Base-by-base conservation (phyloP, 2,888 invertebrate genomes). In the Noctua comes region DNA sequence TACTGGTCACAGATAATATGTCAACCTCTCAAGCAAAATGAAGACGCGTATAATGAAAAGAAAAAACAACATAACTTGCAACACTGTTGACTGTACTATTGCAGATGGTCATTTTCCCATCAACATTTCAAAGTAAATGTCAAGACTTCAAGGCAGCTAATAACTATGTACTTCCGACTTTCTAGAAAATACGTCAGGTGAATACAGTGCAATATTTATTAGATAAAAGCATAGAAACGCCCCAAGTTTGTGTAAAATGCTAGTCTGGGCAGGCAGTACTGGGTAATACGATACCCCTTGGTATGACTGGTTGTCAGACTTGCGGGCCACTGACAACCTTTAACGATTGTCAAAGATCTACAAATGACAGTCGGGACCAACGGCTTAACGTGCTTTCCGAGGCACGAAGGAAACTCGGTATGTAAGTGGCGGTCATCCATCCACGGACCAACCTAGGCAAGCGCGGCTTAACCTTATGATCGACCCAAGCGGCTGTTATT, bases 101-200 rank as follows among this genome's bases (percentile, higher is more conserved):
- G 24, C 48, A 79, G 40, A 7, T 80, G 59, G 5, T 27, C 6
- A 40, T 40, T 46, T 73, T 73, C 51, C 46, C 75, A 64, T n/a
- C 10, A 48, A n/a, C 18, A 43, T 40, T n/a, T 24, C 24, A 18
- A 64, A 73, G 46, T 82, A 74, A 77, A 13, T 18, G 1, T 65
- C 21, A 54, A 27, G 43, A 51, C 51, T 72, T 62, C 62, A 64
- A 27, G n/a, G 1, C 48, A 48, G 18, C 1, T 65, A 54, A 43
- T 80, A 31, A 68, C 16, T n/a, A 40, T 40, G 40, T 40, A 57
- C 4, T 0, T 18, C 18, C n/a, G n/a, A 46, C 16, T 59, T 57
- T 36, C 46, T 59, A 48, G 75, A 48, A 36, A 74, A 36, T 59
- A 36, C 31, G 43, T 46, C 43, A 51, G 10, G 8, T 54, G 36